phyloP scores from a whole-genome alignment of 2,797 vertebrate species.

The Emys orbicularis region DNA sequence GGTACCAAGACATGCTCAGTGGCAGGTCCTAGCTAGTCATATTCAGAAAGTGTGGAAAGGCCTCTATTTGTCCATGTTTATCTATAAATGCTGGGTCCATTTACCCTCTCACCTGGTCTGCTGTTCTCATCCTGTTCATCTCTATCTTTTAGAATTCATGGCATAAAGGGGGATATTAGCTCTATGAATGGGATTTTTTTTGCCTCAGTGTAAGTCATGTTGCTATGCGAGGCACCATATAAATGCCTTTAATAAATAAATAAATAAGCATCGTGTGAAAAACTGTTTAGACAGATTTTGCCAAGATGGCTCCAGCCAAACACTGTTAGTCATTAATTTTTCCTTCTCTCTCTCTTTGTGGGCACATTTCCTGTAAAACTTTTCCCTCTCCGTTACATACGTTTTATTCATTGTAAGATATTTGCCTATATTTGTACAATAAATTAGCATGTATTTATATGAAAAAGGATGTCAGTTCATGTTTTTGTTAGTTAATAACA shows the following conservation, averaged over 20 bases:
- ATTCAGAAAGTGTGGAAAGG: neutral
- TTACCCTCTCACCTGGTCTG: neutral
- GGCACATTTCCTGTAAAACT: neutral
- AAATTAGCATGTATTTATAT: neutral
- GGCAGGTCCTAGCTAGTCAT: neutral
- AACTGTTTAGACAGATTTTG: constrained; percentile 14
- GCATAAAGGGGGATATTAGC: neutral
- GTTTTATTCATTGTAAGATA: neutral
- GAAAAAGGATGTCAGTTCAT: neutral
- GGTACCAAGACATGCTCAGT: neutral
- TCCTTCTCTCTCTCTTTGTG: neutral
- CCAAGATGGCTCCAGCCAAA: neutral
- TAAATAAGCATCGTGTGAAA: constrained; percentile 6
- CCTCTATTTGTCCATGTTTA: neutral
- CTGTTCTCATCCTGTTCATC: neutral
- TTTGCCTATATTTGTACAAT: neutral
- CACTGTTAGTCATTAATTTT: constrained; percentile 5
- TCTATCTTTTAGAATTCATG: neutral
- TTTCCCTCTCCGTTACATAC: neutral
- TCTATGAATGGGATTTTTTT: neutral
- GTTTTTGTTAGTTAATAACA: neutral
- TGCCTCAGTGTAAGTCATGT: neutral
- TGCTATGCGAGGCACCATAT: neutral
- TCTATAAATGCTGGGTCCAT: neutral
- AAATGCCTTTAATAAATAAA: neutral